Evolutionary conservation across 37 sponge, comb jelly and placozoan species (phyloP).

Genomic region (Bolinopsis microptera): DNA sequence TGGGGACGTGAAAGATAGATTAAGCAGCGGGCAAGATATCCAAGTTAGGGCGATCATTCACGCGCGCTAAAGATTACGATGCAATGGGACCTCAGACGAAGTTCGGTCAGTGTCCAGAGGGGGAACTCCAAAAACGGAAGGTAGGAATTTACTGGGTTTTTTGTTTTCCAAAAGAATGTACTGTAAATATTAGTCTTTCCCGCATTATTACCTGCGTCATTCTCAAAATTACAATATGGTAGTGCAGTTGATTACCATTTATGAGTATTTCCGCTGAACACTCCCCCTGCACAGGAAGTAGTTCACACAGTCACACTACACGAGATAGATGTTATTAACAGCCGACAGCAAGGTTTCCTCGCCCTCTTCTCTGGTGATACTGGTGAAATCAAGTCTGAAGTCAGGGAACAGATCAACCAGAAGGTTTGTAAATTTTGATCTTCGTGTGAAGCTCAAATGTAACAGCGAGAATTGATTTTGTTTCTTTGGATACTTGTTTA

Average conservation of each 20-base stretch:
- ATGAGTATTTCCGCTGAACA: no score
- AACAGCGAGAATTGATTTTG: no score
- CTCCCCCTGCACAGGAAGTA: no score
- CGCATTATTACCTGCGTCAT: no score
- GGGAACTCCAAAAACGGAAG: conserved; percentile 96
- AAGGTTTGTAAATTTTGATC: conserved; percentile 68
- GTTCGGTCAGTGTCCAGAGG: conserved; percentile 99
- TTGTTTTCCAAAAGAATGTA: no score
- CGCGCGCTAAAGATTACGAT: conserved; percentile 95
- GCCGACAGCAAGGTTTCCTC: conserved; percentile 92
- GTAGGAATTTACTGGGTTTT: background rate
- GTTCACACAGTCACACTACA: conserved; percentile 98
- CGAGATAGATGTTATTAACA: conserved; percentile 99
- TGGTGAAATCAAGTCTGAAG: conserved; percentile 95
- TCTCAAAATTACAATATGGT: no score
- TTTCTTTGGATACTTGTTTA: no score
- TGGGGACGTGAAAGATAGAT: conserved; percentile 96
- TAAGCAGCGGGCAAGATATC: conserved; percentile 90
- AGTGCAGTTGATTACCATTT: no score
- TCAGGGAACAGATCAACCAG: conserved; percentile 95
- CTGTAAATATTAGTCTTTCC: no score
- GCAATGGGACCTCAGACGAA: conserved; percentile 99
- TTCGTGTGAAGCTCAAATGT: no score
- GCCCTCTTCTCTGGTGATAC: conserved; percentile 98
- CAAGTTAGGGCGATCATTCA: conserved; percentile 91